Conservation (phyloP, 2,888 invertebrate genomes). For the Elegia similella region DNA sequence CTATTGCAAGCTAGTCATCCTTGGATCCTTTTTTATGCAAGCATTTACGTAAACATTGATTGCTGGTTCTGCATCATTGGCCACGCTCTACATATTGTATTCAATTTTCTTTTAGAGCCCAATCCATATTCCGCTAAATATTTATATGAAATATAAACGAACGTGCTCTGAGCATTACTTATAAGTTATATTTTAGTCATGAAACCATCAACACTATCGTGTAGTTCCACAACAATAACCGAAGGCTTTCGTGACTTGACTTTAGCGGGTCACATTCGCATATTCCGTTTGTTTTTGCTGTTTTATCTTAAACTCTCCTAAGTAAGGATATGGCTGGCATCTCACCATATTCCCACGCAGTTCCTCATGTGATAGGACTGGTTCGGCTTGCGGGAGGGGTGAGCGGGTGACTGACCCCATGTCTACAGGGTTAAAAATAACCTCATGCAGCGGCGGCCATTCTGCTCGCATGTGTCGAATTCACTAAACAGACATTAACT, state of each 20-base stretch:
- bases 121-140: too few species aligned
- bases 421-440: slow-evolving; percentile 79
- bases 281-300: slow-evolving; percentile 29
- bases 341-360: slow-evolving; percentile 75
- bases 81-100: too few species aligned
- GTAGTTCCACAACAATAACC: neutral
- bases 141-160: too few species aligned
- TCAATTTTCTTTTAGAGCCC: too few species aligned
- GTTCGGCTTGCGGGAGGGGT: slow-evolving; percentile 70
- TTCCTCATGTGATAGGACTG: slow-evolving; percentile 77
- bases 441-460: slow-evolving; percentile 71
- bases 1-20: too few species aligned
- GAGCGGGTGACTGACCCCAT: slow-evolving; percentile 77
- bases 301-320: slow-evolving; percentile 41
- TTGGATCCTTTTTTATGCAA: too few species aligned
- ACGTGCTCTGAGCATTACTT: neutral
- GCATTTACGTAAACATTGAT: too few species aligned
- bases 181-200: neutral
- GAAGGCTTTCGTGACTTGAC: neutral
- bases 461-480: slow-evolving; percentile 81
- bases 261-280: slow-evolving; percentile 18
- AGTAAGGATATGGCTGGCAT: slow-evolving; percentile 52
- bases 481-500: slow-evolving; percentile 77
- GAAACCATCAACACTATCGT: neutral
- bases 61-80: too few species aligned